Conservation (phyloP, 2,888 invertebrate species). For the Volucella zonaria region DNA sequence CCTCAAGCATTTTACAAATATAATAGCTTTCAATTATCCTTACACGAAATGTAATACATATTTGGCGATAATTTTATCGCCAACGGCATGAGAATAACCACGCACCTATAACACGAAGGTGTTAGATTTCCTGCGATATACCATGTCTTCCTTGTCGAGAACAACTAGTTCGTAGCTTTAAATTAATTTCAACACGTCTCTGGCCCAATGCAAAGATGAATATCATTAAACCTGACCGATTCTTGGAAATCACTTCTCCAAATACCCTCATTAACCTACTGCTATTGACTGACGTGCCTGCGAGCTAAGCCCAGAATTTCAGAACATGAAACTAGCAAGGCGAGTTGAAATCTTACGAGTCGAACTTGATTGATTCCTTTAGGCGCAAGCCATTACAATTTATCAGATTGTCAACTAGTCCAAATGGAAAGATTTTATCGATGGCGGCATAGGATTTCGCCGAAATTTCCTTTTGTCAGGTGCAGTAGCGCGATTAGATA, state of each 20-base stretch:
- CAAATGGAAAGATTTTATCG: slow-evolving; percentile 63
- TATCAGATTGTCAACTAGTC: slow-evolving; percentile 67
- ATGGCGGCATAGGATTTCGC: slow-evolving; percentile 28
- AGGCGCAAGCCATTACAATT: slow-evolving; percentile 63
- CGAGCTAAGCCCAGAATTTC: not conserved
- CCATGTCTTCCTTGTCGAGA: not conserved
- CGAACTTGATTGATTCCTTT: slow-evolving; percentile 64
- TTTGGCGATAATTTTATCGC: slow-evolving; percentile 33
- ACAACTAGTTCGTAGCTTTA: not conserved
- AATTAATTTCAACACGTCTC: slow-evolving; percentile 65
- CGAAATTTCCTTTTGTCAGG: slow-evolving; percentile 41
- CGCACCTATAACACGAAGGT: slow-evolving; percentile 22
- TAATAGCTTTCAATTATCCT: slow-evolving; percentile 62
- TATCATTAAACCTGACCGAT: slow-evolving; percentile 68
- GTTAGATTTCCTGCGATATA: slow-evolving; percentile 1
- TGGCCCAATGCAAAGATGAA: slow-evolving; percentile 45
- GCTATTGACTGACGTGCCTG: slow-evolving; percentile 1
- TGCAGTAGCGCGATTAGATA: slow-evolving; percentile 27
- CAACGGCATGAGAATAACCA: not conserved
- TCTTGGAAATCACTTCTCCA: slow-evolving; percentile 46
- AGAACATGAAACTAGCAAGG: not conserved
- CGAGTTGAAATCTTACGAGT: slow-evolving; percentile 49
- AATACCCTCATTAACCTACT: slow-evolving; percentile 51
- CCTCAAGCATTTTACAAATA: slow-evolving; percentile 20
- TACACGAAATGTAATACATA: slow-evolving; percentile 47